Conservation (phyloP, 2,888 invertebrate species). For the Drosophila antonietae region DNA sequence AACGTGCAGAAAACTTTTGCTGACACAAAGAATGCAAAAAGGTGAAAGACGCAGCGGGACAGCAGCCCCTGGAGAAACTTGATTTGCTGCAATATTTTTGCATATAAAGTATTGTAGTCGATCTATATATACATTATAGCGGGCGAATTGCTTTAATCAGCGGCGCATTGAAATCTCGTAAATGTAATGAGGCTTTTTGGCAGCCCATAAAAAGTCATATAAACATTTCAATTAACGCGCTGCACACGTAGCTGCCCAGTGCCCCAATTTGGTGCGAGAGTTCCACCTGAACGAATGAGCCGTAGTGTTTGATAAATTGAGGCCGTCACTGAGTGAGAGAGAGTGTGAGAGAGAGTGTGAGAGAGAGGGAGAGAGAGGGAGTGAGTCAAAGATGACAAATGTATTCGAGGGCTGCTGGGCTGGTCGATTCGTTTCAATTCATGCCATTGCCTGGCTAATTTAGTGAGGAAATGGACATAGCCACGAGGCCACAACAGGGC, state of each 20-base stretch:
- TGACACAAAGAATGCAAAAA: constrained; percentile 79
- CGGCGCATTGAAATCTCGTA: constrained; percentile 65
- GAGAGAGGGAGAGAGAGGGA: not conserved
- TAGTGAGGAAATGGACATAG: constrained; percentile 76
- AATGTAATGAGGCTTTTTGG: constrained; percentile 77
- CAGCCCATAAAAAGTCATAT: constrained; percentile 80
- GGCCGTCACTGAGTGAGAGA: constrained; percentile 44
- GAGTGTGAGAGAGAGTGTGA: not conserved
- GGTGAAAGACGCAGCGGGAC: constrained; percentile 58
- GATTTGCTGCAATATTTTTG: constrained; percentile 63
- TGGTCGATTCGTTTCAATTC: constrained; percentile 71
- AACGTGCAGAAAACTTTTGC: constrained; percentile 79
- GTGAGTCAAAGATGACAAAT: constrained; percentile 50
- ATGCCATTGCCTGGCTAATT: constrained; percentile 78
- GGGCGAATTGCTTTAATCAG: constrained; percentile 68
- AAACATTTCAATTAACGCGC: constrained; percentile 78
- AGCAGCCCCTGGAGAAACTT: constrained; percentile 60
- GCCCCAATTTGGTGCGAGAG: constrained; percentile 18
- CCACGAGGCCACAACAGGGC: constrained; percentile 36
- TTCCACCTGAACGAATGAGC: constrained; percentile 74
- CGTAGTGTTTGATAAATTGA: constrained; percentile 76
- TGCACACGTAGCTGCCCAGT: constrained; percentile 59
- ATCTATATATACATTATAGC: not conserved
- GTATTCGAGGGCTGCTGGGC: constrained; percentile 21
- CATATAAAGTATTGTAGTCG: constrained; percentile 41